phyloP scores from a whole-genome alignment of 2,888 invertebrate species.

The Cerceris rybyensis region DNA sequence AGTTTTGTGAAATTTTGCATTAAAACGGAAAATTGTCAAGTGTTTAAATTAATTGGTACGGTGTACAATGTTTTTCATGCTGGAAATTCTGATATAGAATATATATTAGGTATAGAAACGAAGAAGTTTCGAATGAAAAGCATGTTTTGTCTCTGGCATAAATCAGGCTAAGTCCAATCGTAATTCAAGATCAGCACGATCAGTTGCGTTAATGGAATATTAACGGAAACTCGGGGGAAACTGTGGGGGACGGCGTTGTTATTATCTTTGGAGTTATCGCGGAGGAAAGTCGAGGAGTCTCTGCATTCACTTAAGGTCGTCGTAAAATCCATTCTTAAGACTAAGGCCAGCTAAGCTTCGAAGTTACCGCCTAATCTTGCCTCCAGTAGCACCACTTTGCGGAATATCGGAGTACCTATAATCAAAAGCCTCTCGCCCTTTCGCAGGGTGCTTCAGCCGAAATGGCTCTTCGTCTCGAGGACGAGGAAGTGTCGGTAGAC shows the following conservation, averaged over 20 bases:
- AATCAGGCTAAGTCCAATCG: neutral
- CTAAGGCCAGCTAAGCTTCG: slow-evolving; percentile 54
- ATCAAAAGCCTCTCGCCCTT: slow-evolving; percentile 27
- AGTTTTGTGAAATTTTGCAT: too few relatives aligned
- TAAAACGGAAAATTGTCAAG: too few relatives aligned
- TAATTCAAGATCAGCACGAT: slow-evolving; percentile 12
- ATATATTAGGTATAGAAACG: too few relatives aligned
- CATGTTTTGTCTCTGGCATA: neutral
- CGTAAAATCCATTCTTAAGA: slow-evolving; percentile 62
- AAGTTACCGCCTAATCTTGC: slow-evolving; percentile 59
- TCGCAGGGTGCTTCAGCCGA: slow-evolving; percentile 19
- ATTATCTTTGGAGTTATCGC: slow-evolving; percentile 31
- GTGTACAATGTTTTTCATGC: too few relatives aligned
- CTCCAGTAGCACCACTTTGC: slow-evolving; percentile 22
- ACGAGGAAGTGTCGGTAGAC: neutral
- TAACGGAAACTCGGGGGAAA: slow-evolving; percentile 31
- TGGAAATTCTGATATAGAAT: too few relatives aligned
- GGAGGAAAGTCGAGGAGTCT: slow-evolving; percentile 16
- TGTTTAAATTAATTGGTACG: too few relatives aligned
- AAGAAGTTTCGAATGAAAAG: too few relatives aligned
- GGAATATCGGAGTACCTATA: slow-evolving; percentile 47
- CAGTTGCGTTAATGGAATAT: slow-evolving; percentile 35
- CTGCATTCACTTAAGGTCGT: slow-evolving; percentile 54
- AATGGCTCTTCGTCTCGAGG: neutral
- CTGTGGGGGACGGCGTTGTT: neutral